Conservation (phyloP, 2,113 vertebrate genomes). For the Caranx melampygus region DNA sequence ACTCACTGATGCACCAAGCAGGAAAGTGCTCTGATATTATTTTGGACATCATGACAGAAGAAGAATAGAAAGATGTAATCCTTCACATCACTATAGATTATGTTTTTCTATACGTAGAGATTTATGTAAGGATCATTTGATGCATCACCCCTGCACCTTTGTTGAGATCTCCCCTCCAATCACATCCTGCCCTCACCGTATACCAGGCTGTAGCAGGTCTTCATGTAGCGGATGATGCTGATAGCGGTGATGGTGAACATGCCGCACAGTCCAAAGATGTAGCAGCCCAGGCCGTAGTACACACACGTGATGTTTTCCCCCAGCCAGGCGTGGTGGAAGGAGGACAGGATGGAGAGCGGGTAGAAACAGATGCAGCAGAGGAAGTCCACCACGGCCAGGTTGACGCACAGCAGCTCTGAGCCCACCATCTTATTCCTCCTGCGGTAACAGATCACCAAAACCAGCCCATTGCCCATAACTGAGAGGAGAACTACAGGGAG, state of each 20-base stretch:
- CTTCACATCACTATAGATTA: too few relatives aligned
- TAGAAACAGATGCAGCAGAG: constrained; percentile 79
- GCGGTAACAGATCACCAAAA: constrained; percentile 76
- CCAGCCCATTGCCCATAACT: constrained; percentile 76
- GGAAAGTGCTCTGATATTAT: too few relatives aligned
- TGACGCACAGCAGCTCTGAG: constrained; percentile 79
- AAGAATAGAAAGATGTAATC: background rate
- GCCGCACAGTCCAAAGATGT: constrained; percentile 76
- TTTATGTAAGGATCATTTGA: background rate
- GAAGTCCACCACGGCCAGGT: constrained; percentile 80
- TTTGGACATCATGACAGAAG: background rate
- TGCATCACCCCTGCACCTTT: background rate
- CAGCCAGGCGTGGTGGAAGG: constrained; percentile 77
- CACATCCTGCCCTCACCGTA: constrained; percentile 51
- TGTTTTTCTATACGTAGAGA: background rate
- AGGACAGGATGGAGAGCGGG: constrained; percentile 79
- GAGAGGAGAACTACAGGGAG: constrained; percentile 73
- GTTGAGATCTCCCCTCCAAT: background rate
- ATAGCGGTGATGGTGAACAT: constrained; percentile 81
- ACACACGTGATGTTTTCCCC: constrained; percentile 65
- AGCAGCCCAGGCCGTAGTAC: constrained; percentile 81
- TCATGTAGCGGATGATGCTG: constrained; percentile 76
- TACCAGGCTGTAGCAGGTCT: constrained; percentile 71
- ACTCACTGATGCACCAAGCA: too few relatives aligned
- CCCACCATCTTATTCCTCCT: constrained; percentile 74